These are phyloP conservation scores for Thamnophis sirtalis DNA, from an alignment of 2,113 vertebrate genomes.

Conservation along the genomic window DNA sequence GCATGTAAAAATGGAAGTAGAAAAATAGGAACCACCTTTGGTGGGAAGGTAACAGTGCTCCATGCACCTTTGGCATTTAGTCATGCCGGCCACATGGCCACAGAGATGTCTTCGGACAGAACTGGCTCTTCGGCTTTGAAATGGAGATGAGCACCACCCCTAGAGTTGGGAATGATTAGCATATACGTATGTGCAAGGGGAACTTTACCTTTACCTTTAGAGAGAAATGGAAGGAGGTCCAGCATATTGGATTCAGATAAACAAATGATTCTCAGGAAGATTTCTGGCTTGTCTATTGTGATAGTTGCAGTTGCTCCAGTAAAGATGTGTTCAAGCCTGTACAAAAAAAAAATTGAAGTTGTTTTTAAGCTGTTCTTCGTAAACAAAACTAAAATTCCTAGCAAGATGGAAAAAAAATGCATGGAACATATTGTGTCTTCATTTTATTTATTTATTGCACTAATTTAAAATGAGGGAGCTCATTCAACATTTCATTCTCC, in stretches of 20 bases:
- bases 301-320: not conserved
- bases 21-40: no score
- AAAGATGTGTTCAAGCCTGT: not conserved
- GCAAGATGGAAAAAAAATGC: not conserved
- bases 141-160: no score
- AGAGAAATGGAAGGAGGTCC: not conserved
- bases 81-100: no score
- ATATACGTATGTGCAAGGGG: no score
- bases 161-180: no score
- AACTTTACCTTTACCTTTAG: no score
- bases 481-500: not conserved
- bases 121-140: no score
- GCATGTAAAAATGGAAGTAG: no score
- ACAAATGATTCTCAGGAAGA: not conserved
- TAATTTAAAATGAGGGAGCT: not conserved
- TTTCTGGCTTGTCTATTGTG: not conserved
- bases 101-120: no score
- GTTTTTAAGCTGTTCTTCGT: not conserved
- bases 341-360: not conserved
- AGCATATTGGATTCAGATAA: not conserved
- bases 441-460: not conserved
- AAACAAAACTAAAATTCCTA: not conserved
- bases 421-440: not conserved
- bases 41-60: no score
- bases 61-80: no score